Evolutionary conservation across 2,888 invertebrate species (phyloP).

Genomic region (Neoascia interrupta): DNA sequence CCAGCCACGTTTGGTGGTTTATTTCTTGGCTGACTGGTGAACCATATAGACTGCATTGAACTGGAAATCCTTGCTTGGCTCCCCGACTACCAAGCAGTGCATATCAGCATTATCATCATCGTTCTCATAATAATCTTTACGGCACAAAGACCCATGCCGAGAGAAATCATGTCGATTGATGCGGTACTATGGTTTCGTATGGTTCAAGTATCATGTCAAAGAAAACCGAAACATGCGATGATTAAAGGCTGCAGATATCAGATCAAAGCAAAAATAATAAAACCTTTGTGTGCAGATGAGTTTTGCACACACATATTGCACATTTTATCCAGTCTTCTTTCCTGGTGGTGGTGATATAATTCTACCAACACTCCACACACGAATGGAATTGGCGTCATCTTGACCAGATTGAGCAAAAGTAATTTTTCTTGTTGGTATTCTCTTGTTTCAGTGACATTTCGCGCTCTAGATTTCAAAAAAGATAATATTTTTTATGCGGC

Average conservation of each 20-base stretch:
- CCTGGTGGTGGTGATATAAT: no score
- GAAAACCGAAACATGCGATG: conserved; percentile 15
- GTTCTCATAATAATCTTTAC: conserved; percentile 3
- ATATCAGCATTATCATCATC: conserved; percentile 14
- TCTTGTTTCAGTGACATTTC: no score
- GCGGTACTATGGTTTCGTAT: conserved; percentile 29
- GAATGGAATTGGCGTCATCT: no score
- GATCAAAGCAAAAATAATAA: no score
- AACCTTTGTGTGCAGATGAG: no score
- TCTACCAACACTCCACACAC: no score
- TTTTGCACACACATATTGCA: no score
- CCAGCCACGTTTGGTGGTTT: conserved; percentile 50
- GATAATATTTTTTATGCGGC: no score
- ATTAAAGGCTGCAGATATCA: conserved; percentile 39
- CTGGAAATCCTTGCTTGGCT: conserved; percentile 33
- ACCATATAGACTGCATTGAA: conserved; percentile 45
- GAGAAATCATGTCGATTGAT: conserved; percentile 34
- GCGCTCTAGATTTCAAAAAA: no score
- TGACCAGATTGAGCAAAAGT: no score
- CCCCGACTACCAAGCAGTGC: not conserved
- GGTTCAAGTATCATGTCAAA: conserved; percentile 57
- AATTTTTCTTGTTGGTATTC: no score
- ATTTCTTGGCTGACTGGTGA: conserved; percentile 22
- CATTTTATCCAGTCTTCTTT: no score
- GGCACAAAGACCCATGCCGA: conserved; percentile 1